Evolutionary conservation across 2,888 invertebrate genomes (phyloP).

Genomic region (Orgyia antiqua): DNA sequence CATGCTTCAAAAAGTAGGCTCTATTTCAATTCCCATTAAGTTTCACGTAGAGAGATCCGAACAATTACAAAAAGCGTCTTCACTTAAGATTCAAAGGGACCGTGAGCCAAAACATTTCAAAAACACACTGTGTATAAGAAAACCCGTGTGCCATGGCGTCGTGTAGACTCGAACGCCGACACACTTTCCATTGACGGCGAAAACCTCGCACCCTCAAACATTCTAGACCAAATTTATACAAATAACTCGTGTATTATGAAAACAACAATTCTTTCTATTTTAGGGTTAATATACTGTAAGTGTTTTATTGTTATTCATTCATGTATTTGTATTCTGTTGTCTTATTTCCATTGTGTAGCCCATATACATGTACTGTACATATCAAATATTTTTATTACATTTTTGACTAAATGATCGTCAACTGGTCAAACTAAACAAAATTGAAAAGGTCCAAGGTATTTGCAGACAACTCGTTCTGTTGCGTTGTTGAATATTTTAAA

Average conservation of each 20-base stretch:
- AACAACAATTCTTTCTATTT: slow-evolving; percentile 24
- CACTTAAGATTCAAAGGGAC: slow-evolving; percentile 16
- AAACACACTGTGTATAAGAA: slow-evolving; percentile 25
- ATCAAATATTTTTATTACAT: too few species aligned
- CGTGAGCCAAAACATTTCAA: slow-evolving; percentile 15
- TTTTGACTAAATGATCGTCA: too few species aligned
- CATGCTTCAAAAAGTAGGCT: too few species aligned
- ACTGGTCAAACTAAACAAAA: too few species aligned
- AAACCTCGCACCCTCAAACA: slow-evolving; percentile 34
- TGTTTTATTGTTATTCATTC: slow-evolving; percentile 5
- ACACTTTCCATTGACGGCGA: slow-evolving; percentile 69
- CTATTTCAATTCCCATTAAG: not conserved
- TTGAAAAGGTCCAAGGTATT: too few species aligned
- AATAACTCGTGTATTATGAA: slow-evolving; percentile 23
- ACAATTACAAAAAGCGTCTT: slow-evolving; percentile 1
- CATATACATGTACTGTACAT: too few species aligned
- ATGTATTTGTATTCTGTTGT: slow-evolving; percentile 1
- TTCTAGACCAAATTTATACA: slow-evolving; percentile 30
- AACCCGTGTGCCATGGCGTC: slow-evolving; percentile 42
- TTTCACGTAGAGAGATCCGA: not conserved
- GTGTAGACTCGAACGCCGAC: slow-evolving; percentile 65
- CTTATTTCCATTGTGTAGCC: too few species aligned
- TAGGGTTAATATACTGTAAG: slow-evolving; percentile 5
- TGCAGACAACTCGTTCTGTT: too few species aligned
- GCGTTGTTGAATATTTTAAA: too few species aligned